Evolutionary conservation across 2,797 vertebrate species (phyloP), one percentile per base, ranked within the genome.

Genomic region (Sus cebifrons): DNA sequence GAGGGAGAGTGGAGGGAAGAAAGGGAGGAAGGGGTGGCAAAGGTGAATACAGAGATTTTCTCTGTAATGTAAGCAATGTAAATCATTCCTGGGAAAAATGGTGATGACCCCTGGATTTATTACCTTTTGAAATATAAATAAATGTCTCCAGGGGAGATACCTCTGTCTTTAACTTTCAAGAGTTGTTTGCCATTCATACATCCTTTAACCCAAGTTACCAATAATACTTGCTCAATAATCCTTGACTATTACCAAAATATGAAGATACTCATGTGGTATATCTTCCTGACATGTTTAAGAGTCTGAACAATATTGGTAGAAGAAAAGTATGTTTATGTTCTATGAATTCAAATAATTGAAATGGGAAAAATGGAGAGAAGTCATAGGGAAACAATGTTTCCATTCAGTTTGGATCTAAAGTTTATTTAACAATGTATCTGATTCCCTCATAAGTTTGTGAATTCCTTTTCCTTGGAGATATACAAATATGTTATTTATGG

Each of bases 281-380:
- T 6, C 21, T 83, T 60, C 25, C 11, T 44, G 40, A n/a, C 15
- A 17, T 54, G n/a, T 62, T 44, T 68, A 71, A 71, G 77, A 62
- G n/a, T 75, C 52, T 92, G 62, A 70, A 83, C 54, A 83, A 83
- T n/a, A 70, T 83, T 75, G n/a, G 40, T 44, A 77, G 20, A 95
- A 40, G 56, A 36, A 64, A 52, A 52, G 12, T 44, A n/a, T 23
- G 12, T 83, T 54, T 83, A 20, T 62, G 82, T 25, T 44, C 20
- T 82, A 60, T 58, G 49, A 15, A 29, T 67, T 67, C 36, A 88
- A 77, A 40, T 82, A 83, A 40, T 56, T 70, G 44, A 89, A 92
- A 88, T 75, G 36, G 94, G n/a, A 49, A 44, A 81, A 83, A 60
- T 92, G 52, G 44, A 15, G 5, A 40, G 20, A 95, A 75, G 36